A percentile compares a stretch with the other conserved stretches of the same genome.
Evolutionary conservation across 2,797 vertebrate genomes (phyloP).

Genomic region (Channallabes apus): DNA sequence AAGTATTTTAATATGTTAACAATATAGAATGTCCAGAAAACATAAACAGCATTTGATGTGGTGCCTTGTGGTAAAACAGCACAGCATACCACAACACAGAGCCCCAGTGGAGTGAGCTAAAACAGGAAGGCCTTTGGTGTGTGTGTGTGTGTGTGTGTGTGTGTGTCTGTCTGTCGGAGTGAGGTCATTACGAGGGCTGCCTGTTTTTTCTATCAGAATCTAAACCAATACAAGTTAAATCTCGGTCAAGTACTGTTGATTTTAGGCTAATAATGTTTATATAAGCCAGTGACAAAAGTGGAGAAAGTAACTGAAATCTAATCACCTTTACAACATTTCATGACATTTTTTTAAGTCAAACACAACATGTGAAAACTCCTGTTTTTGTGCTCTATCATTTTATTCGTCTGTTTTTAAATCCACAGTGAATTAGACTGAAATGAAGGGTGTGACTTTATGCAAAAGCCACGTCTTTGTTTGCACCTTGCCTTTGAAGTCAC

Average conservation of each 20-base stretch:
- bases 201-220: conserved; percentile 38
- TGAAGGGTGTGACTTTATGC: too few relatives aligned
- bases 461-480: too few relatives aligned
- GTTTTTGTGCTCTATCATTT: conserved; percentile 41
- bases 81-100: conserved; percentile 35
- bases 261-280: neutral
- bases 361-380: neutral
- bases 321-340: neutral
- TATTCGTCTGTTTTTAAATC: conserved; percentile 3
- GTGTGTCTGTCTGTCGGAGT: conserved; percentile 15
- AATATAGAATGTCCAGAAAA: neutral
- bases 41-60: conserved; percentile 17
- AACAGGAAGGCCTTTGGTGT: conserved; percentile 16
- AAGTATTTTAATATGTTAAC: neutral
- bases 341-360: neutral
- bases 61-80: conserved; percentile 26
- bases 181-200: conserved; percentile 10
- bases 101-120: conserved; percentile 9
- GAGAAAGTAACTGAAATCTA: neutral
- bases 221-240: neutral
- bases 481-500: too few relatives aligned
- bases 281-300: neutral
- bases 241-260: neutral
- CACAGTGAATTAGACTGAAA: neutral
- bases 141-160: conserved; percentile 7